phyloP scores from a whole-genome alignment of 2,797 vertebrate species.

The Pipistrellus kuhlii region DNA sequence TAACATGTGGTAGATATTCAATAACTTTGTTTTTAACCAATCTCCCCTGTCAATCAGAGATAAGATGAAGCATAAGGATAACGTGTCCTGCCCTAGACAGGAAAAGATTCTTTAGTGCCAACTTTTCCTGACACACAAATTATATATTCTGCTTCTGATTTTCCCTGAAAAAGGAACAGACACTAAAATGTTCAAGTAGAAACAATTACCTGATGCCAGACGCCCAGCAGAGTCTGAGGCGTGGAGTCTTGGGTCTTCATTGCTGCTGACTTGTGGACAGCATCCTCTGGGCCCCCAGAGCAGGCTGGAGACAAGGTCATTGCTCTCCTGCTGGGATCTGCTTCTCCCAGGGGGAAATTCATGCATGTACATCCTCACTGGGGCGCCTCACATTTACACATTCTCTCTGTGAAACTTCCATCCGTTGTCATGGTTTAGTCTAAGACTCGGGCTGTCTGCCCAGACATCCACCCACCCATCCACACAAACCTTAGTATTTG shows the following conservation, averaged over 20 bases:
- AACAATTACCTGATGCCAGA: background rate
- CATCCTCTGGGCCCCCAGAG: background rate
- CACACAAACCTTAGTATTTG: background rate
- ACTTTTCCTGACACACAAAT: background rate
- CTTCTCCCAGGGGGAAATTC: background rate
- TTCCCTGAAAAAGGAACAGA: background rate
- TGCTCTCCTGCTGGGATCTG: background rate
- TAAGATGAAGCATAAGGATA: background rate
- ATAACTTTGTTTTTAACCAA: constrained; percentile 3
- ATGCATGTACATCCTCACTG: background rate
- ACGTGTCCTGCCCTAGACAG: background rate
- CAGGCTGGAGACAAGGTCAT: background rate
- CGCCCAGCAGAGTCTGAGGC: background rate
- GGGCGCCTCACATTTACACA: background rate
- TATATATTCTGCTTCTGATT: background rate
- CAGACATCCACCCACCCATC: background rate
- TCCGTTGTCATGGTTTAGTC: background rate
- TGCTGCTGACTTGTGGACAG: background rate
- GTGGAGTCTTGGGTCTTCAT: background rate
- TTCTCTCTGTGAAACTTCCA: background rate
- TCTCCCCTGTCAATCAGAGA: background rate
- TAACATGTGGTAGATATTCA: background rate
- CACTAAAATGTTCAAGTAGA: background rate
- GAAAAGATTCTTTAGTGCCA: background rate
- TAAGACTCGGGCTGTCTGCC: background rate